These are phyloP conservation scores for Melanotaenia nigrans DNA, from an alignment of 2,797 vertebrate species.

Conservation along the genomic window DNA sequence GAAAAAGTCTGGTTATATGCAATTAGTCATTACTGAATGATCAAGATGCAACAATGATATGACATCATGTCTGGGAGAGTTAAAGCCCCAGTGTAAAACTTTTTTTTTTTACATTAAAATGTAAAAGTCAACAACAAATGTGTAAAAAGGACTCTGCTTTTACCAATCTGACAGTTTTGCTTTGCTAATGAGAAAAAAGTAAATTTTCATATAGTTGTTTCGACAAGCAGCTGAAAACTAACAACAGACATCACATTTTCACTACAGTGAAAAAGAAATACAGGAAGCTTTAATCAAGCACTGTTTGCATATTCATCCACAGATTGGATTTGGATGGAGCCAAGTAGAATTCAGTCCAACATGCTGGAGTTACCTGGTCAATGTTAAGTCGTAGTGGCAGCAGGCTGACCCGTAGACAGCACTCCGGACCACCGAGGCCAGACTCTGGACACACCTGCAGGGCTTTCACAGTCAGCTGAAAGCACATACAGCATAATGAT, in stretches of 20 bases:
- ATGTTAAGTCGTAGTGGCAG: conserved; percentile 92
- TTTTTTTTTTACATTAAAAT: no score
- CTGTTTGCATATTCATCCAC: background rate
- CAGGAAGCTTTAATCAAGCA: background rate
- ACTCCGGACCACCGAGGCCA: conserved; percentile 88
- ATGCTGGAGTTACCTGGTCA: conserved; percentile 85
- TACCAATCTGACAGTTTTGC: background rate
- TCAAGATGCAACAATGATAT: background rate
- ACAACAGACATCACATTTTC: background rate
- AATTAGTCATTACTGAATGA: background rate
- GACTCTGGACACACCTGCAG: conserved; percentile 90
- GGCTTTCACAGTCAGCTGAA: conserved; percentile 91
- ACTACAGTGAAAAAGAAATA: background rate
- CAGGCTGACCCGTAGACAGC: conserved; percentile 90
- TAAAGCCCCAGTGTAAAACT: no score
- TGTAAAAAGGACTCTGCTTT: no score
- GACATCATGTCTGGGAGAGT: background rate
- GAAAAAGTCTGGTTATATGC: conserved; percentile 11
- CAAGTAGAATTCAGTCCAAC: background rate
- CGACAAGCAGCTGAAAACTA: no score
- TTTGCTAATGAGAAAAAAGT: background rate
- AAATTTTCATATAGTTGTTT: background rate
- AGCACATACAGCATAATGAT: conserved; percentile 25
- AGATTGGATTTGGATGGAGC: background rate
- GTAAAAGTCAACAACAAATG: no score